Percentiles rank a stretch among this genome's conserved stretches.
These are phyloP conservation scores for Cheilinus undulatus DNA, from an alignment of 2,113 vertebrate species.

Conservation along the genomic window DNA sequence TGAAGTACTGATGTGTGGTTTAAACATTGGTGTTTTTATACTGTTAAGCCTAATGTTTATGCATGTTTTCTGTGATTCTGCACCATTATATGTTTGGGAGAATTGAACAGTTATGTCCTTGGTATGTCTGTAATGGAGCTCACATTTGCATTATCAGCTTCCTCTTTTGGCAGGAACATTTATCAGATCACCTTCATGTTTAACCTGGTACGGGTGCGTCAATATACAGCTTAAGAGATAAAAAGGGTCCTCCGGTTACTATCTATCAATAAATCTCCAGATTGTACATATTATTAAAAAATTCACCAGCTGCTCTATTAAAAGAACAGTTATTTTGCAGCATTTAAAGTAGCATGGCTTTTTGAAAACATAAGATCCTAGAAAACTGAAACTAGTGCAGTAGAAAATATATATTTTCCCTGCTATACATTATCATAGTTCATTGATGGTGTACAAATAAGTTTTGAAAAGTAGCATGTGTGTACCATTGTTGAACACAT, in stretches of 20 bases:
- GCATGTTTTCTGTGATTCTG: not conserved
- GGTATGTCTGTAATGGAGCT: conserved; percentile 10
- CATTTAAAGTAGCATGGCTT: too few species aligned
- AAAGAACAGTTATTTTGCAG: too few species aligned
- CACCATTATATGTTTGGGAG: not conserved
- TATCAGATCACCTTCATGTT: conserved; percentile 9
- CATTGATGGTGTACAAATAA: too few species aligned
- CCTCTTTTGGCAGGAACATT: not conserved
- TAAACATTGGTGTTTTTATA: not conserved
- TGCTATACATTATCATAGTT: too few species aligned
- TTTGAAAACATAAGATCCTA: too few species aligned
- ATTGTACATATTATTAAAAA: not conserved
- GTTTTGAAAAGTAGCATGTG: not conserved
- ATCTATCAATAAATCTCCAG: not conserved
- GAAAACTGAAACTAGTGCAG: too few species aligned
- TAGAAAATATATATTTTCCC: too few species aligned
- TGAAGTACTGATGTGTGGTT: not conserved
- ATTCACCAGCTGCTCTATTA: not conserved
- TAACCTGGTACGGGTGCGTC: not conserved
- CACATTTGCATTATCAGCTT: conserved; percentile 7
- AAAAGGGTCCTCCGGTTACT: not conserved
- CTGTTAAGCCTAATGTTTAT: not conserved
- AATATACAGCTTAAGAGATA: too few species aligned
- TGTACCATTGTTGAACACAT: not conserved
- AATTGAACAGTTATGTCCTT: conserved; percentile 5